Evolutionary conservation across 1,140 invertebrate genomes (phyloP), one percentile per base, ranked within the genome.

Genomic region (Oscheius sp.): DNA sequence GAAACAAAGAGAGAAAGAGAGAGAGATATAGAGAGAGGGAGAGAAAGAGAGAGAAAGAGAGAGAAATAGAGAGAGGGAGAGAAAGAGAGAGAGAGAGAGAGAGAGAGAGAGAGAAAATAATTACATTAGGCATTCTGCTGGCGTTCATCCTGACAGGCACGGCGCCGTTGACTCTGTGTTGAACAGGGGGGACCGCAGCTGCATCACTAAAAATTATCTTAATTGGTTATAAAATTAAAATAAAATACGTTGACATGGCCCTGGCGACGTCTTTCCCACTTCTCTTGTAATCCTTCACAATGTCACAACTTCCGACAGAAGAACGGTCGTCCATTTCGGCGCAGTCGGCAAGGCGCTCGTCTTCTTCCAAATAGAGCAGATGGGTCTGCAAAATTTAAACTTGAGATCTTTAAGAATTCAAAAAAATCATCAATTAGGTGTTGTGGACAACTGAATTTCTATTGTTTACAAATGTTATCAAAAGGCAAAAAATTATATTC

Each of bases 201-300:
- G 59, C 31, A 7, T 71, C 68, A 1, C 61, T 63, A 26, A 63
- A 63, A 13, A 45, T 63, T 10, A 15, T 32, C 10, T 32, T 29
- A n/a, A 32, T 34, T 36, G 61, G 18, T 36, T 13, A 70, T 46
- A 7, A 42, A 62, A 62, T 31, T n/a, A 59, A 59, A 59, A 15
- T 13, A 59, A 15, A 20, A n/a, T 34, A 63, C 61, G 61, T 35
- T 4, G 69, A 49, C 38, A 65, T 34, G 2, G 69, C 52, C 28
- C 58, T 71, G 15, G 69, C 69, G 10, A 65, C 42, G n/a, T 71
- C 69, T 15, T 63, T 71, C 36, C 62, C 62, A 38, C 52, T 84
- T 77, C 90, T 90, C 79, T 92, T 91, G 85, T 93, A 93, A 82
- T 92, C 91, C 79, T 91, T 90, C 4, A 93, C 89, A 46, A 91